These are phyloP conservation scores for Odobenus rosmarus DNA, from an alignment of 2,113 vertebrate species.

Conservation along the genomic window DNA sequence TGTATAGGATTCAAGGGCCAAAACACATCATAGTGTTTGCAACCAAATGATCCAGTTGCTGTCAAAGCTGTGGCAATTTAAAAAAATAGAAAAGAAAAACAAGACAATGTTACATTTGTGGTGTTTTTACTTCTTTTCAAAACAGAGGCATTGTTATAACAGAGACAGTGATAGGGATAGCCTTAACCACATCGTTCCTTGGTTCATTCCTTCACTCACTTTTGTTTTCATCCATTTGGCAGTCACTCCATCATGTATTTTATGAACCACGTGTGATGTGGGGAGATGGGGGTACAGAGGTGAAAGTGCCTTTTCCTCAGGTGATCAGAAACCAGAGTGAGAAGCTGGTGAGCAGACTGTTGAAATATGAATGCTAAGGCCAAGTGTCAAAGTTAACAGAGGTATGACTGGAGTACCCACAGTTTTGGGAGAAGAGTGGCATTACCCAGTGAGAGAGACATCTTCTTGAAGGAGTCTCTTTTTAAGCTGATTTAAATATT, in stretches of 20 bases:
- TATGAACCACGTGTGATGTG: not conserved
- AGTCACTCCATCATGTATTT: not conserved
- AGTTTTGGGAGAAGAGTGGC: too few relatives aligned
- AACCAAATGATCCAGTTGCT: conserved; percentile 54
- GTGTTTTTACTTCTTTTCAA: not conserved
- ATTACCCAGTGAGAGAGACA: not conserved
- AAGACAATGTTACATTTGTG: not conserved
- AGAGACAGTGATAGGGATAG: not conserved
- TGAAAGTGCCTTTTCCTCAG: not conserved
- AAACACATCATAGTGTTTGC: conserved; percentile 60
- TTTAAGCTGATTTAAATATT: not conserved
- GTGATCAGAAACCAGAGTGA: not conserved
- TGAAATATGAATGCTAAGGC: not conserved
- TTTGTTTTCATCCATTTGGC: not conserved
- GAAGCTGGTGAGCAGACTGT: not conserved
- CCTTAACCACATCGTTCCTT: not conserved
- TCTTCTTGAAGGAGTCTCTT: not conserved
- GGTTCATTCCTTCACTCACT: not conserved
- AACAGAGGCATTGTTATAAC: not conserved
- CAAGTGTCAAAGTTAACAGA: not conserved
- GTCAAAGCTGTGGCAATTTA: conserved; percentile 65
- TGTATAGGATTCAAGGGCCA: conserved; percentile 49
- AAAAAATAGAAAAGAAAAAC: not conserved
- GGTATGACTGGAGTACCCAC: not conserved
- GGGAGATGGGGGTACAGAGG: not conserved